Evolutionary conservation across 2,797 vertebrate species (phyloP).

Genomic region (Salmo trutta): DNA sequence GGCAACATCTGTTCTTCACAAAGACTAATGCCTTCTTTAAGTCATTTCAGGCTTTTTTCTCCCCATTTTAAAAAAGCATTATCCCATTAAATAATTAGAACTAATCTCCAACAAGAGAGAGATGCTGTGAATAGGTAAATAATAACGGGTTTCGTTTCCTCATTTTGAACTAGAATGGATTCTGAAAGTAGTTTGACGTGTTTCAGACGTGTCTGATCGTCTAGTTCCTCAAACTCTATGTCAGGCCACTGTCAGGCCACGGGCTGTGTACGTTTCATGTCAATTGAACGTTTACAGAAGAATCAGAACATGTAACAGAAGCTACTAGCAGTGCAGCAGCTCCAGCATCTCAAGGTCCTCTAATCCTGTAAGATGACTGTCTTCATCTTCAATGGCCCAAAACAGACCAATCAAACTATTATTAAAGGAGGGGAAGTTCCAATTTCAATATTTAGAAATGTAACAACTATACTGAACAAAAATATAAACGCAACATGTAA

Average conservation of each 20-base stretch:
- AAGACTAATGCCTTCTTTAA: slow-evolving; percentile 82
- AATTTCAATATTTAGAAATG: too few species aligned
- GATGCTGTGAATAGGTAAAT: slow-evolving; percentile 39
- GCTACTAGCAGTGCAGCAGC: not conserved
- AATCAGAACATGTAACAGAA: not conserved
- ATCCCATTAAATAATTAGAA: slow-evolving; percentile 72
- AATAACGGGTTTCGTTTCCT: slow-evolving; percentile 23
- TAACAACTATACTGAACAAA: too few species aligned
- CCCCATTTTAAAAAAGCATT: slow-evolving; percentile 72
- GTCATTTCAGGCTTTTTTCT: slow-evolving; percentile 33
- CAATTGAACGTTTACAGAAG: not conserved
- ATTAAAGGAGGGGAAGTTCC: too few species aligned
- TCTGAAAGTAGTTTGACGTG: not conserved
- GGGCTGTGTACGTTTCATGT: not conserved
- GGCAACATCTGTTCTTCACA: slow-evolving; percentile 86
- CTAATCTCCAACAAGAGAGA: slow-evolving; percentile 57
- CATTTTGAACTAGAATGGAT: not conserved
- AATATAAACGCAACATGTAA: too few species aligned
- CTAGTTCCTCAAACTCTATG: too few species aligned
- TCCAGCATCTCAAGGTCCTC: slow-evolving; percentile 10
- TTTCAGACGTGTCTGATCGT: not conserved
- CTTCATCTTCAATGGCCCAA: too few species aligned
- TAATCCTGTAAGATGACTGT: too few species aligned
- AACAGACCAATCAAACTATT: too few species aligned
- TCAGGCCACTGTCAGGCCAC: too few species aligned